A percentile compares a stretch with the other conserved stretches of the same genome.
Conservation (phyloP, 2,888 invertebrate genomes). For the Fragum whitleyi region DNA sequence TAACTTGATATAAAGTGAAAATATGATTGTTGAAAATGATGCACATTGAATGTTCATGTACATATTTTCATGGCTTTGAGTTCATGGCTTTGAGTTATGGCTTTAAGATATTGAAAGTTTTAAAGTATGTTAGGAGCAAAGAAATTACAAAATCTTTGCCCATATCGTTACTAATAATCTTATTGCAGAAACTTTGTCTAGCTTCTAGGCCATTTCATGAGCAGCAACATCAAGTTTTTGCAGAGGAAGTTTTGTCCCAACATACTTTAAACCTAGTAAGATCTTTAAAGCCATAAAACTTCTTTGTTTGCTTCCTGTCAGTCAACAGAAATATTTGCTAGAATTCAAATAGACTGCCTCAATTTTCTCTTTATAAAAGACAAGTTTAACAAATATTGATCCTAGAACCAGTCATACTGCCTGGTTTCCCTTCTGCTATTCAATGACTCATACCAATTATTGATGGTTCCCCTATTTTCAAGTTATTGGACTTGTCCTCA, state of each 20-base stretch:
- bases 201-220: not conserved
- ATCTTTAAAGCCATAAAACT: not conserved
- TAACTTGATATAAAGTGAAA: no score
- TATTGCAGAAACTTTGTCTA: not conserved
- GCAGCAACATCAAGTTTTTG: no score
- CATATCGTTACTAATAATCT: no score
- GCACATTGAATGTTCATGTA: no score
- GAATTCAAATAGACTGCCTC: conserved; percentile 24
- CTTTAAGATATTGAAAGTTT: no score
- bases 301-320: conserved; percentile 4
- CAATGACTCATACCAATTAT: conserved; percentile 41
- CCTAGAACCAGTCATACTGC: conserved; percentile 33
- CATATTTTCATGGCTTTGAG: no score
- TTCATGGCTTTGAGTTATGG: no score
- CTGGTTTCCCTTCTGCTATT: conserved; percentile 31
- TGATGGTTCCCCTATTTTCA: conserved; percentile 7
- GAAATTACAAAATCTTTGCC: no score
- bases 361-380: conserved; percentile 32
- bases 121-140: no score
- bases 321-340: conserved; percentile 4
- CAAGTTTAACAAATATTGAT: conserved; percentile 38
- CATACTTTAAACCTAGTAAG: no score
- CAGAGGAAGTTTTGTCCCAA: no score
- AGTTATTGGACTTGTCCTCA: conserved; percentile 32
- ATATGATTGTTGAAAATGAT: no score